Conservation (phyloP, 2,888 invertebrate species). For the Pimpla rufipes region DNA sequence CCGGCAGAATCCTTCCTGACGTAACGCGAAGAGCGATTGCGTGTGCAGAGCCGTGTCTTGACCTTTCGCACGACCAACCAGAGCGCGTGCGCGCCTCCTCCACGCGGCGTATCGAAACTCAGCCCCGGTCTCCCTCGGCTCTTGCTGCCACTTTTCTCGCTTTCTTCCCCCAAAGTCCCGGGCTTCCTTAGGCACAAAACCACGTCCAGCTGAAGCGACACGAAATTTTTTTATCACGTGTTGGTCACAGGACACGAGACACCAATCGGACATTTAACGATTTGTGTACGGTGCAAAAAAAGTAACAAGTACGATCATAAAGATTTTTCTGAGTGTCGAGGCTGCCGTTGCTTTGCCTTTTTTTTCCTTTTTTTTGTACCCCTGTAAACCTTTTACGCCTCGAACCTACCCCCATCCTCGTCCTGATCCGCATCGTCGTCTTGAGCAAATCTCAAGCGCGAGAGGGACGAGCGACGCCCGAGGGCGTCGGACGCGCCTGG, state of each 20-base stretch:
- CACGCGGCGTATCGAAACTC: constrained; percentile 62
- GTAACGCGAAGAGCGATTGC: constrained; percentile 41
- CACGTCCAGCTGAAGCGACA: no score
- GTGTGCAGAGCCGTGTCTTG: constrained; percentile 57
- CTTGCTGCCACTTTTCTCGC: constrained; percentile 47
- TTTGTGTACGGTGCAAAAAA: constrained; percentile 7
- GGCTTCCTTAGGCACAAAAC: no score
- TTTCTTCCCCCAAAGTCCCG: no score
- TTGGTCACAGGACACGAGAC: background rate
- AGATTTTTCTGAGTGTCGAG: constrained; percentile 28
- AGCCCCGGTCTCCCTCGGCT: constrained; percentile 67
- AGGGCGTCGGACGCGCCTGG: constrained; percentile 27
- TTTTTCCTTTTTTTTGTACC: constrained; percentile 8
- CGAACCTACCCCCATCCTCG: background rate
- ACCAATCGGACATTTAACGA: constrained; percentile 20
- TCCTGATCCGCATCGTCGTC: background rate
- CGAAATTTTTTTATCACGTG: background rate
- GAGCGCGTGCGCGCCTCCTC: constrained; percentile 71
- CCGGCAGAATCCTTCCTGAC: constrained; percentile 18
- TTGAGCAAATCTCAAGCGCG: constrained; percentile 47
- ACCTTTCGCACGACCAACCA: constrained; percentile 69
- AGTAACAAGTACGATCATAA: constrained; percentile 23
- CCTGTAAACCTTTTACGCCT: background rate
- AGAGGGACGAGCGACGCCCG: constrained; percentile 65
- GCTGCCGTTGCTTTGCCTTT: constrained; percentile 3